Conservation (phyloP, 2,113 vertebrate genomes). For the Cephalopterus ornatus region DNA sequence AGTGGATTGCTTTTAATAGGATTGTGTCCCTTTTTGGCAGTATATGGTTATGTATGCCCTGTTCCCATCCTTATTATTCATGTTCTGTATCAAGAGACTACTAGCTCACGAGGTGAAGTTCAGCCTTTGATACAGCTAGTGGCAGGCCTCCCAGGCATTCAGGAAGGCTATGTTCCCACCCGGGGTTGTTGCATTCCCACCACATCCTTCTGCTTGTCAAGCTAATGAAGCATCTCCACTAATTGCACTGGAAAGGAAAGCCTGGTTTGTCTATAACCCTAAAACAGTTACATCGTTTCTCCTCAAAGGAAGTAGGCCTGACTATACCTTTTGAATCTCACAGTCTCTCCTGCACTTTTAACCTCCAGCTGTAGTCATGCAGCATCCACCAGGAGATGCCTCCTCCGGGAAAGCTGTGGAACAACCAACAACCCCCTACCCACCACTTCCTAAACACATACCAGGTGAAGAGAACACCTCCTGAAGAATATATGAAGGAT, state of each 20-base stretch:
- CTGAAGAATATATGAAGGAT: not conserved
- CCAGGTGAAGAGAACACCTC: conserved; percentile 26
- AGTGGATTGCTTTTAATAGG: not conserved
- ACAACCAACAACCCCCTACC: not conserved
- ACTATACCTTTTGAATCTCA: not conserved
- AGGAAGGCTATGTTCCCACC: not conserved
- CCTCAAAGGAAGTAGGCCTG: not conserved
- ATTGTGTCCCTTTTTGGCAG: not conserved
- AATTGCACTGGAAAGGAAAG: not conserved
- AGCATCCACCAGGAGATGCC: not conserved
- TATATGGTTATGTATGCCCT: not conserved
- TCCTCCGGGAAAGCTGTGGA: not conserved
- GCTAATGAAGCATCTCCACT: conserved; percentile 7
- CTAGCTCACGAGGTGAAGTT: not conserved
- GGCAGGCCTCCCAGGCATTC: not conserved
- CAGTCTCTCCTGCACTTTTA: not conserved
- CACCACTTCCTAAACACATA: not conserved
- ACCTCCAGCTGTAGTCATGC: conserved; percentile 28
- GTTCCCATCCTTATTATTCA: not conserved
- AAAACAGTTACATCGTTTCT: not conserved
- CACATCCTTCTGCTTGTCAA: conserved; percentile 6
- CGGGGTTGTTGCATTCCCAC: not conserved
- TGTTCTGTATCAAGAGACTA: not conserved
- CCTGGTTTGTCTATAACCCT: not conserved
- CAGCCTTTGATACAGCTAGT: not conserved